Base-by-base conservation (phyloP, 1,140 invertebrate species). In the Ectropis grisescens region DNA sequence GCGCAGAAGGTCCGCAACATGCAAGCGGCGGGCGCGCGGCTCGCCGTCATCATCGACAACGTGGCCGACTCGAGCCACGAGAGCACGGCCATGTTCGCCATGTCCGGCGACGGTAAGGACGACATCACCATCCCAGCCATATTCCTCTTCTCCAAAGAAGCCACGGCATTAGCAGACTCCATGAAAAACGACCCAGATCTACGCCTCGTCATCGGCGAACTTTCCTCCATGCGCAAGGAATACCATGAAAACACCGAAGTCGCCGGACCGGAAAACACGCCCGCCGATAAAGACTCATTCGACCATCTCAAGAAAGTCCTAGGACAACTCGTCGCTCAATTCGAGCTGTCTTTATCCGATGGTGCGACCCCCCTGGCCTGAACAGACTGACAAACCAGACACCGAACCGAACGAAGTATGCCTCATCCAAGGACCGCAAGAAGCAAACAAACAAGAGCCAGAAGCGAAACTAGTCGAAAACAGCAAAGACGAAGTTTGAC, bases 71-170 rank as follows among this genome's bases (percentile, higher is more conserved):
- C 91, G 11, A 90, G 88, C 28, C 86, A 89, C 10, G 83, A 88
- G 11, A 88, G 83, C 11, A 90, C 91, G 1, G 89, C 93, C 0
- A 87, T 97, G 82, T 98, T 98, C 83, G 93, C 94, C 1, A 98
- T 99, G 96, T 97, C 94, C 6, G 95, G 95, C 1, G 95, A 97
- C 82, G 95, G 94, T 0, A 88, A 84, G 5, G 89, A 93, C 58
- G 93, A 98, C 67, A 90, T 98, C 1, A 87, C 79, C 29, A 98
- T 98, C 61, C 95, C 96, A 0, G 85, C 95, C 9, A 91, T 97
- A 0, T 98, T 98, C 69, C 83, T 98, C 6, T 98, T 95, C 68
- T 86, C 85, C n/a, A 70, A 85, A 35, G 95, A 98, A 65, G 93
- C 89, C 6, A 67, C 52, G 0, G 53, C 55, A 49, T 65, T 97